Evolutionary conservation across 2,113 vertebrate genomes (phyloP).

Genomic region (Hydropotes inermis): DNA sequence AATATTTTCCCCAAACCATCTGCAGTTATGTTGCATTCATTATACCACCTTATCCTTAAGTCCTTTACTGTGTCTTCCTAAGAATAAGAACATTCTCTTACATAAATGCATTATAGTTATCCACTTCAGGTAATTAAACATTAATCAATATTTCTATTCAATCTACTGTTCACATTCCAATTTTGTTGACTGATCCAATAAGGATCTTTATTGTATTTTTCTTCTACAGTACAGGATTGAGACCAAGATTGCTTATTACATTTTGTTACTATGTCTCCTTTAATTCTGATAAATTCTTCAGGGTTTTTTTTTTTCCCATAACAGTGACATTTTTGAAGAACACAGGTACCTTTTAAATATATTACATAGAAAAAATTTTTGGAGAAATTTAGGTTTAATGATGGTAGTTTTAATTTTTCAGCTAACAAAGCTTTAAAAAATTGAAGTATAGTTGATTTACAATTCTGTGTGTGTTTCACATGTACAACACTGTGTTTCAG

Average conservation of each 20-base stretch:
- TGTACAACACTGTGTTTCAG: not conserved
- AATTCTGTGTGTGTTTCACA: not conserved
- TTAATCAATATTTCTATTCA: not conserved
- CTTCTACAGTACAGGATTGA: not conserved
- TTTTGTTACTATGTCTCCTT: constrained; percentile 9
- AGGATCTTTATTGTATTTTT: not conserved
- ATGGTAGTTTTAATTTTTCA: not conserved
- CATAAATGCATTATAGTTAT: not conserved
- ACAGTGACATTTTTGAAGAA: constrained; percentile 22
- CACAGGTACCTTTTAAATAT: not conserved
- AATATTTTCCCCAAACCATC: not conserved
- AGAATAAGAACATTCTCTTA: not conserved
- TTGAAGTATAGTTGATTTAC: not conserved
- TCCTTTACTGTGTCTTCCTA: not conserved
- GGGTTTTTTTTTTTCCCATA: not conserved
- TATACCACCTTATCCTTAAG: not conserved
- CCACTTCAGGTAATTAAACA: not conserved
- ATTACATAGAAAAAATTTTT: not conserved
- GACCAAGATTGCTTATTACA: not conserved
- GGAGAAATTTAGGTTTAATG: not conserved
- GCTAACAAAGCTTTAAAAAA: not conserved
- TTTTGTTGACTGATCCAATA: not conserved
- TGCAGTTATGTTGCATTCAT: not conserved
- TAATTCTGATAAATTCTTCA: not conserved
- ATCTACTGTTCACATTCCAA: not conserved